phyloP scores from a whole-genome alignment of 2,888 invertebrate genomes.

The Hypercompe scribonia region DNA sequence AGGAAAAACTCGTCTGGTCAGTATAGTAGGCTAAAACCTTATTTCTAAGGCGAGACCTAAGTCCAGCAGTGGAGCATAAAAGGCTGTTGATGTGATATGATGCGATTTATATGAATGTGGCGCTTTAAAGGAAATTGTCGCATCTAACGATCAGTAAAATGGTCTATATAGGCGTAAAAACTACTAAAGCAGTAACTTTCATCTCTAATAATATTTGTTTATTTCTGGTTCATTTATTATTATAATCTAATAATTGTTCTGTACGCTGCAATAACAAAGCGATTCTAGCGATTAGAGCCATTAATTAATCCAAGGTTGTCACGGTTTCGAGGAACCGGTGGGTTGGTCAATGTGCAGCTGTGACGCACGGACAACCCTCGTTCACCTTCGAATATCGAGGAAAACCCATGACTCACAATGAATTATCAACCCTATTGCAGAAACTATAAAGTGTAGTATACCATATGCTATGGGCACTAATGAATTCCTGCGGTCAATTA shows the following conservation, averaged over 20 bases:
- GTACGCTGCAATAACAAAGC: slow-evolving; percentile 13
- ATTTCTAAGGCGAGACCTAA: too few species aligned
- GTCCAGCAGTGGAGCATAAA: too few species aligned
- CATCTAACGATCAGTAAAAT: too few species aligned
- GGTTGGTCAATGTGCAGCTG: slow-evolving; percentile 57
- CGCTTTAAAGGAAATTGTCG: too few species aligned
- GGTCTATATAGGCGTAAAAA: too few species aligned
- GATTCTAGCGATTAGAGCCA: slow-evolving; percentile 26
- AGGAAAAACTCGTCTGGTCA: too few species aligned
- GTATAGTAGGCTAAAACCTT: too few species aligned
- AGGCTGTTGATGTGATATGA: too few species aligned
- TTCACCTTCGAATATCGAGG: slow-evolving; percentile 69
- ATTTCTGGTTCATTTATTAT: background rate
- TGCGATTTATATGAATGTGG: too few species aligned
- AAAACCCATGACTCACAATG: slow-evolving; percentile 63
- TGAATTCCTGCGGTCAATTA: slow-evolving; percentile 65
- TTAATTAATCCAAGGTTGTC: slow-evolving; percentile 42
- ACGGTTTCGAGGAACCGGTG: slow-evolving; percentile 58
- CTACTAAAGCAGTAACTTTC: too few species aligned
- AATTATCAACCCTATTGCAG: slow-evolving; percentile 49
- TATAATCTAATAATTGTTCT: background rate
- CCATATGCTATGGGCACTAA: slow-evolving; percentile 40
- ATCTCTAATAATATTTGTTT: background rate
- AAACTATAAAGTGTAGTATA: slow-evolving; percentile 48
- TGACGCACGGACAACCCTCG: slow-evolving; percentile 72